These are phyloP conservation scores for Dynastes tityus DNA, from an alignment of 2,888 invertebrate species.

Conservation along the genomic window DNA sequence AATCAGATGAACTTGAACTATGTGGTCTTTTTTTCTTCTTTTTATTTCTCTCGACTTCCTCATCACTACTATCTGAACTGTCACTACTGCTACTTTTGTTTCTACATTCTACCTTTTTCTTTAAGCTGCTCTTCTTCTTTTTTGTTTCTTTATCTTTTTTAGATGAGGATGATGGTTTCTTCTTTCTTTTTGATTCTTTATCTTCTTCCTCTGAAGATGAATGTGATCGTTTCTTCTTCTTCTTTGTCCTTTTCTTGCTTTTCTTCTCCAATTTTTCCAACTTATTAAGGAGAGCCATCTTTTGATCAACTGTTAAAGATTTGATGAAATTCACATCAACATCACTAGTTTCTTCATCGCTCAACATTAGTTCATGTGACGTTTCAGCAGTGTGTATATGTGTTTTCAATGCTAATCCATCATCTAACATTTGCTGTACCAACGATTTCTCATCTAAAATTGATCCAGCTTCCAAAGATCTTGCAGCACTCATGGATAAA, in stretches of 20 bases:
- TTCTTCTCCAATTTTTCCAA: slow-evolving; percentile 78
- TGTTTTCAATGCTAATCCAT: slow-evolving; percentile 91
- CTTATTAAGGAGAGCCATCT: slow-evolving; percentile 91
- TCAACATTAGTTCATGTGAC: slow-evolving; percentile 77
- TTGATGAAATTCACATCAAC: slow-evolving; percentile 88
- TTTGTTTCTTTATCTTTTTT: background rate
- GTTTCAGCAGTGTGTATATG: slow-evolving; percentile 74
- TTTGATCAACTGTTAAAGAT: slow-evolving; percentile 89
- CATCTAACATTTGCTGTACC: slow-evolving; percentile 93
- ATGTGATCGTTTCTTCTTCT: slow-evolving; percentile 49
- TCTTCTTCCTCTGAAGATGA: slow-evolving; percentile 35
- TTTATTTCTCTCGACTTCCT: slow-evolving; percentile 9
- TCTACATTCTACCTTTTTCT: background rate
- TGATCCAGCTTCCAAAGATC: slow-evolving; percentile 79
- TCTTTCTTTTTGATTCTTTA: slow-evolving; percentile 25
- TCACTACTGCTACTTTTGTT: slow-evolving; percentile 9
- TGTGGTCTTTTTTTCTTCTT: background rate
- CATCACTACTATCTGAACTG: background rate
- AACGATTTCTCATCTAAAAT: slow-evolving; percentile 82
- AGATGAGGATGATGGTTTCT: background rate
- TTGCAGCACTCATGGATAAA: slow-evolving; percentile 86
- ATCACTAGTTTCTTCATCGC: slow-evolving; percentile 72
- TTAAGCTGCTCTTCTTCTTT: background rate
- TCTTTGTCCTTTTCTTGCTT: slow-evolving; percentile 51
- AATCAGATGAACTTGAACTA: slow-evolving; percentile 28